phyloP scores from a whole-genome alignment of 1,140 invertebrate species.

The Adoxophyes honmai region DNA sequence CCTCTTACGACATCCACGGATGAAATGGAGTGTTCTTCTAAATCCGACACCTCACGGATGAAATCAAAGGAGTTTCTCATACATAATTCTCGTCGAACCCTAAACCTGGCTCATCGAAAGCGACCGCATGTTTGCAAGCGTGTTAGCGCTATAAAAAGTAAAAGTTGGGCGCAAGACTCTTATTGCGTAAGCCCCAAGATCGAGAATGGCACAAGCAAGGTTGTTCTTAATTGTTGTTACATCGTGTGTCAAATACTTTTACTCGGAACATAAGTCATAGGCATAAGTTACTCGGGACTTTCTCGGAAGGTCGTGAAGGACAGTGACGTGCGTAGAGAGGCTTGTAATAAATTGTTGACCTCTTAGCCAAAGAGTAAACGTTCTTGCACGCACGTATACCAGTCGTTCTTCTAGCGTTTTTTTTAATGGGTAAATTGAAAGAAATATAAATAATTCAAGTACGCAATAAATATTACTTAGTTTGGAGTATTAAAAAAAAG shows the following conservation, averaged over 20 bases:
- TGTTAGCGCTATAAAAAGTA: conserved; percentile 41
- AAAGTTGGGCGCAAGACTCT: conserved; percentile 31
- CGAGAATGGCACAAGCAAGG: conserved; percentile 23
- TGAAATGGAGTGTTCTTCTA: no score
- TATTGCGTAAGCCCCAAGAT: conserved; percentile 31
- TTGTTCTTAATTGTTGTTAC: conserved; percentile 39
- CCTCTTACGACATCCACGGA: no score
- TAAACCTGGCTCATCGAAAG: conserved; percentile 31
- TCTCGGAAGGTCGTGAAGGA: conserved; percentile 38
- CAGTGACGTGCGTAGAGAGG: conserved; percentile 21
- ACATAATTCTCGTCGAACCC: not conserved
- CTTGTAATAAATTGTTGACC: no score
- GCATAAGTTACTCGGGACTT: conserved; percentile 32
- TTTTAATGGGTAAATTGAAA: no score
- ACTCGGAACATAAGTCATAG: conserved; percentile 14
- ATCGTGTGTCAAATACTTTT: conserved; percentile 40
- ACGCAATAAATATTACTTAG: no score
- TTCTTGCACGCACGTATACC: no score
- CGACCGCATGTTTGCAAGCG: conserved; percentile 24
- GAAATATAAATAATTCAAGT: no score
- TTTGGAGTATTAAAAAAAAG: no score
- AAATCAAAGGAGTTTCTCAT: no score
- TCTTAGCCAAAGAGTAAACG: no score
- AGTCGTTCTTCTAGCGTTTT: no score
- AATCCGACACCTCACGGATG: no score